Conservation (phyloP, 1,140 invertebrate species). For the Drosophila lini region DNA sequence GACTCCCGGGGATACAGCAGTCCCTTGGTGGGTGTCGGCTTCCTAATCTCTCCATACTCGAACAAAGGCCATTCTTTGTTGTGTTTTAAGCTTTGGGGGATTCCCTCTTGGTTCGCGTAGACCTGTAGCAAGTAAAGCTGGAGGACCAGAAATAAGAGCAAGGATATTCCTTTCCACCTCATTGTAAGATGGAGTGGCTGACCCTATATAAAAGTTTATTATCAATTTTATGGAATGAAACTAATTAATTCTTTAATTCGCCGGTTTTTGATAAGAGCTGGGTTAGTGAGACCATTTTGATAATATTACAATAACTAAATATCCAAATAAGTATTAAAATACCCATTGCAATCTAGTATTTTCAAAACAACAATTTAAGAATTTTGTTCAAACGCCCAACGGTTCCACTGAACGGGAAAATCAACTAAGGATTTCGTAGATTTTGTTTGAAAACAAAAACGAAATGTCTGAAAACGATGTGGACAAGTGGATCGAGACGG, state of each 20-base stretch:
- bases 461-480: conserved; percentile 89
- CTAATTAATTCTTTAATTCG: neutral
- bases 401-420: neutral
- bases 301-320: no score
- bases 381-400: neutral
- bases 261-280: conserved; percentile 12
- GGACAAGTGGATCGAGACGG: conserved; percentile 97
- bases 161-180: neutral
- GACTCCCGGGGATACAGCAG: conserved; percentile 93
- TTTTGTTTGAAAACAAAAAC: neutral
- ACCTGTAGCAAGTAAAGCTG: neutral
- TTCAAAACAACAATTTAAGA: neutral
- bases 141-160: neutral
- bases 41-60: conserved; percentile 28
- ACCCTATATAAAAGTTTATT: no score
- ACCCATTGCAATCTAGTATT: neutral
- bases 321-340: no score
- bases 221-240: neutral
- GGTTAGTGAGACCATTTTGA: neutral
- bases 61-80: conserved; percentile 10
- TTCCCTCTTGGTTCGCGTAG: neutral
- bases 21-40: conserved; percentile 83
- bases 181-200: neutral
- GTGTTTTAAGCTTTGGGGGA: neutral
- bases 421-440: neutral